phyloP scores from a whole-genome alignment of 2,797 vertebrate species.

The Myripristis murdjan region DNA sequence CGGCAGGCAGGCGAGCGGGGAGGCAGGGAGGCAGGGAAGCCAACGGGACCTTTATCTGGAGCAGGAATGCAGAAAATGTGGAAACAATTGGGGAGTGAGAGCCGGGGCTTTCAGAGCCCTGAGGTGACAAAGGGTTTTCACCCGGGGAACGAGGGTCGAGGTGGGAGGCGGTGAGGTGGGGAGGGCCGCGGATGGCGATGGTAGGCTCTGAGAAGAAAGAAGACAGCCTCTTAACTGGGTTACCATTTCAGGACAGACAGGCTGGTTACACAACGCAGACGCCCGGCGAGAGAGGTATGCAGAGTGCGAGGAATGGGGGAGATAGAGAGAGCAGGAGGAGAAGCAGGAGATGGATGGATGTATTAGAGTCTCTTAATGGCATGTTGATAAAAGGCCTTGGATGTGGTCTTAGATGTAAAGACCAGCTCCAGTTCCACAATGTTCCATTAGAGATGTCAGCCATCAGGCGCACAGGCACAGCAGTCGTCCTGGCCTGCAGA shows the following conservation, averaged over 20 bases:
- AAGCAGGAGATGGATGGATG: slow-evolving; percentile 74
- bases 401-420: slow-evolving; percentile 74
- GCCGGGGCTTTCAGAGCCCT: slow-evolving; percentile 81
- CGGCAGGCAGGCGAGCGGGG: slow-evolving; percentile 59
- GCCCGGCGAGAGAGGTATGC: slow-evolving; percentile 67
- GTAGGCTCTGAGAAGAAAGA: slow-evolving; percentile 65
- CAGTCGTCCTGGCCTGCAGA: slow-evolving; percentile 52
- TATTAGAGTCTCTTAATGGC: slow-evolving; percentile 78
- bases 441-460: slow-evolving; percentile 77
- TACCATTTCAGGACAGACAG: slow-evolving; percentile 84
- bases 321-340: slow-evolving; percentile 64
- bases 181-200: slow-evolving; percentile 65
- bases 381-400: slow-evolving; percentile 79
- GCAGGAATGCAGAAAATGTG: slow-evolving; percentile 90
- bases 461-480: slow-evolving; percentile 52
- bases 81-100: slow-evolving; percentile 86
- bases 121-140: slow-evolving; percentile 87
- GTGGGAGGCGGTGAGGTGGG: slow-evolving; percentile 58
- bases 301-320: slow-evolving; percentile 71
- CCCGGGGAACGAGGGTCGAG: slow-evolving; percentile 72
- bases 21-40: slow-evolving; percentile 51
- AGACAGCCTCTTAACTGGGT: slow-evolving; percentile 84
- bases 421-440: slow-evolving; percentile 65
- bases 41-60: slow-evolving; percentile 85
- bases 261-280: slow-evolving; percentile 83